Base-by-base conservation (phyloP, 92 coral and sea anemone genomes). In the Bergia puertoricense region DNA sequence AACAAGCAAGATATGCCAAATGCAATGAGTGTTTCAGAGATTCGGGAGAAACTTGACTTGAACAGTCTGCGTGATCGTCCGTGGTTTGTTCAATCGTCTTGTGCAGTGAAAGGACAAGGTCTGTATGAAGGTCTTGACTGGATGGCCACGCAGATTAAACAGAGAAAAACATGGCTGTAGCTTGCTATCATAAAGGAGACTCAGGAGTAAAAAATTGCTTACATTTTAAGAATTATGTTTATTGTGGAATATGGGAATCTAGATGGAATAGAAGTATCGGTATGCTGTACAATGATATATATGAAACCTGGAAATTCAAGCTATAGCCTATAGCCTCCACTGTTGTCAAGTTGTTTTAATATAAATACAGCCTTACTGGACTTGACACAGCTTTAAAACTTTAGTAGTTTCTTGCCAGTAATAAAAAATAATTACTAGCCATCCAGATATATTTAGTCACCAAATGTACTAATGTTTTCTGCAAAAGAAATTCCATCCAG, bases 1-100 rank as follows among this genome's bases (percentile, higher is more conserved):
- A 97, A 97, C 81, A 97, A 97, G 79, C 98, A 97, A 88, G 99
- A 97, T 62, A 92, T 95, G 92, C 88, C 95, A n/a, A 76, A 92
- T 76, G 98, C 99, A 4, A 90, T 95, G 98, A 92, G 92, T 78
- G 91, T 95, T 37, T 89, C 98, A 30, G 99, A 97, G 88, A 85
- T 97, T 42, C 93, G 99, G 51, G 99, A 97, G 90, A 89, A 93
- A 90, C 98, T 97, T 79, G 93, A 90, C 72, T 84, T 97, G 73
- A 93, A 88, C 20, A 92, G 82, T 62, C 86, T 92, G 76, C 96
- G 98, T 76, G 91, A 94, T 5, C 75, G 97, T 56, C 91, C 96
- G 11, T 97, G 99, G 99, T 97, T 95, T 86, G 99, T 97, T 5
- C 99, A 97, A 39, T 93, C 96, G 5, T 91, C 99, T 72, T 92